Base-by-base conservation (phyloP, 2,797 vertebrate species). In the Perodicticus potto region DNA sequence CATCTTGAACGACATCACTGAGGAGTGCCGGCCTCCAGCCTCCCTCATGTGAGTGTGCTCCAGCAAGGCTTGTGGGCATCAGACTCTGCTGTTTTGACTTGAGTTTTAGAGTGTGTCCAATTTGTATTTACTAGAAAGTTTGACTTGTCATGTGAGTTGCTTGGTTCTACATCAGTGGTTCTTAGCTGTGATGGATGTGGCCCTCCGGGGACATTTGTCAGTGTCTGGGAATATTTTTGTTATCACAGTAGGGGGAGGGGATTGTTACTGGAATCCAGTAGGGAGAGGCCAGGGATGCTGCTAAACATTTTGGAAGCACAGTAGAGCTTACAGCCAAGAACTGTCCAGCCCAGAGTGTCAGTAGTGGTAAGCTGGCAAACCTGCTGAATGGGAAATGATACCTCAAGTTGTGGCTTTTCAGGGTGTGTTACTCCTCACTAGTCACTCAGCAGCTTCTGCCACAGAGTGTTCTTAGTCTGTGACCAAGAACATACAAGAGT, bases 1-100 rank as follows among this genome's bases (percentile, higher is more conserved):
- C 65, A 98, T 99, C 97, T 97, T 99, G 73, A 99, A 99, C 0
- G 99, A 99, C 92, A 98, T 99, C 97, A 99, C 98, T 0, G 83
- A 97, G 80, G 98, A 98, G 4, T 98, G 99, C 87, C 96, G 90
- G 0, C 97, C 98, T 4, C 98, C 98, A 6, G 99, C 99, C 0
- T 96, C 98, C 81, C 98, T 98, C 93, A 98, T 99, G 99, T 99
- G 97, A 99, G 99, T 99, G 80, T 13, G 13, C 29, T 6, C 59
- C 5, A 16, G 61, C 23, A 7, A 22, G n/a, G 55, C 81, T 49
- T 11, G 1, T 0, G 0, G 23, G 45, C 11, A 1, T 14, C 2
- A 14, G 8, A 1, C 23, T 45, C 45, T n/a, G 40, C 59, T 63
- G 37, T 40, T 40, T 19, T n/a, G 59, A 67, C 12, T 74, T 11